Conservation (phyloP, 1,140 invertebrate species). For the Drosophila trapezifrons region DNA sequence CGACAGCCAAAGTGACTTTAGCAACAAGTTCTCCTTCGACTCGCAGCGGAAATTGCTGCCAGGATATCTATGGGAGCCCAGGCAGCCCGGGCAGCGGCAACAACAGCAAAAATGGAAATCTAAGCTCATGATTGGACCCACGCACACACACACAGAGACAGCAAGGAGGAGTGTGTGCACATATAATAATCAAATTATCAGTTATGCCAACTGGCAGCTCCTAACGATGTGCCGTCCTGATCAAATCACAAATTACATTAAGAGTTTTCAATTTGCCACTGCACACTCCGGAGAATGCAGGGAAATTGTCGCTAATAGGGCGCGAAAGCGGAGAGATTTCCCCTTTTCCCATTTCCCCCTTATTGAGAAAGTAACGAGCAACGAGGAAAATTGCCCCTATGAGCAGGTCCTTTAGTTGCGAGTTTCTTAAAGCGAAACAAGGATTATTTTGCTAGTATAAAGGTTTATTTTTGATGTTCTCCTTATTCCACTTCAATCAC, state of each 20-base stretch:
- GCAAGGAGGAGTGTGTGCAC: neutral
- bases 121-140: constrained; percentile 30
- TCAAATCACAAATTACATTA: constrained; percentile 65
- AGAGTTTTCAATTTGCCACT: constrained; percentile 62
- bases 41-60: constrained; percentile 51
- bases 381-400: neutral
- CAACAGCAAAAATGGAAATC: constrained; percentile 30
- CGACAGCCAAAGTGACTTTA: constrained; percentile 51
- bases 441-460: too few relatives aligned
- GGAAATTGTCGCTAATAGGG: constrained; percentile 7
- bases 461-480: too few relatives aligned
- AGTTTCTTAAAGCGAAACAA: too few relatives aligned
- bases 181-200: constrained; percentile 69
- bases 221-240: constrained; percentile 43
- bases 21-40: constrained; percentile 48
- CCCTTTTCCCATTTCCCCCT: too few relatives aligned
- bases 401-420: too few relatives aligned
- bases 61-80: constrained; percentile 24
- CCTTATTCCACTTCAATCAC: too few relatives aligned
- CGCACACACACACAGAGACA: neutral
- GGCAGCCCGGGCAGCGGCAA: constrained; percentile 17
- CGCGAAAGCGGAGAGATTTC: constrained; percentile 4
- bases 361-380: neutral
- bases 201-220: constrained; percentile 57
- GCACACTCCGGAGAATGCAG: constrained; percentile 1